These are phyloP conservation scores for Taxidea taxus DNA, from an alignment of 2,113 vertebrate genomes.

Conservation along the genomic window DNA sequence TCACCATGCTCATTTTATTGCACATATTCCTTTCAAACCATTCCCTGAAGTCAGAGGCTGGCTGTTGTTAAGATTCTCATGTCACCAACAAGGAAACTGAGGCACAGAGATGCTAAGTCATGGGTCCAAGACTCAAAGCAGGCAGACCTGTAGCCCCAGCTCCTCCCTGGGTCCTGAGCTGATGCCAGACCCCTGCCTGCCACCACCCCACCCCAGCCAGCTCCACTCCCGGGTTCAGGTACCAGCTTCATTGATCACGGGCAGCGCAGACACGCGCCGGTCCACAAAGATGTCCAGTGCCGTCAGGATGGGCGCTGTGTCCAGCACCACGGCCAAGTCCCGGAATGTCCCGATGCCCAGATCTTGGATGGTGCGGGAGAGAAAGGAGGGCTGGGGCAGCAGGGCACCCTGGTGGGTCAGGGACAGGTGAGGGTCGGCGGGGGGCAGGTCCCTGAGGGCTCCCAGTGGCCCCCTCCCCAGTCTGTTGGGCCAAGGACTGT, in stretches of 20 bases:
- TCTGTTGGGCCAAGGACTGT: background rate
- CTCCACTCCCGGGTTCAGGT: background rate
- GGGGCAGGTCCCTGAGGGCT: background rate
- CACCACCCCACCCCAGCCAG: background rate
- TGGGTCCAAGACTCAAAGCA: background rate
- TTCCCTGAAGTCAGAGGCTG: background rate
- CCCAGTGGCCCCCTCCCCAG: background rate
- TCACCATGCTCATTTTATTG: background rate
- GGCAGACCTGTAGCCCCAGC: background rate
- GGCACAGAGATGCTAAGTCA: background rate
- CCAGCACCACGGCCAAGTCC: constrained; percentile 89
- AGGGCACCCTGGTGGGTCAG: constrained; percentile 80
- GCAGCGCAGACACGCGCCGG: constrained; percentile 93
- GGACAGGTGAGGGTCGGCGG: background rate
- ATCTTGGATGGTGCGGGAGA: constrained; percentile 89
- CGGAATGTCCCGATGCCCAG: constrained; percentile 93
- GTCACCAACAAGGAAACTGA: background rate
- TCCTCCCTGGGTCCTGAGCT: background rate
- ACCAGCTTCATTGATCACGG: constrained; percentile 92
- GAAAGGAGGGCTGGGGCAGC: constrained; percentile 89
- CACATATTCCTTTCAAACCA: background rate
- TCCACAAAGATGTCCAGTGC: constrained; percentile 95
- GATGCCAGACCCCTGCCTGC: background rate
- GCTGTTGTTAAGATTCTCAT: background rate
- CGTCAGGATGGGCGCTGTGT: constrained; percentile 86